These are phyloP conservation scores for Harpalus rufipes DNA, from an alignment of 2,888 invertebrate species.

Conservation along the genomic window DNA sequence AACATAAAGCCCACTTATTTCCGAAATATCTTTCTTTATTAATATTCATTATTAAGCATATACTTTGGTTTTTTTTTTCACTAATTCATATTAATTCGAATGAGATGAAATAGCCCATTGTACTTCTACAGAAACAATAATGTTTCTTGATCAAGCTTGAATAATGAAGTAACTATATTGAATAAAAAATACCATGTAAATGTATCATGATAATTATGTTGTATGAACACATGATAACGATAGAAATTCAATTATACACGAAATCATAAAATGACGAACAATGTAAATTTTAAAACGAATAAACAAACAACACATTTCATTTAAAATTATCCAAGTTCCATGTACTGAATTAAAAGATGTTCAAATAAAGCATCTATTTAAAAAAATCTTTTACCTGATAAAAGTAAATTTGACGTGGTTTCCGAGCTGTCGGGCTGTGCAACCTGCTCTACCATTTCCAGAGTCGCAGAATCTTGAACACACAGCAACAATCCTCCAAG, in stretches of 20 bases:
- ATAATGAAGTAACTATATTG: too few species aligned
- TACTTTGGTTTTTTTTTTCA: too few species aligned
- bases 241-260: not conserved
- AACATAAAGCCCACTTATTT: too few species aligned
- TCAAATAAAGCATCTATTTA: not conserved
- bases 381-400: slow-evolving; percentile 81
- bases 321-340: not conserved
- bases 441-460: slow-evolving; percentile 85
- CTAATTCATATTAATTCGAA: too few species aligned
- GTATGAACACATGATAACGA: not conserved
- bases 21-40: too few species aligned
- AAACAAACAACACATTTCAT: not conserved
- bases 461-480: slow-evolving; percentile 88
- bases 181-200: not conserved
- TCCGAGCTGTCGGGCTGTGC: slow-evolving; percentile 80
- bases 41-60: too few species aligned
- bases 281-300: not conserved
- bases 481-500: slow-evolving; percentile 88
- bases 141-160: too few species aligned
- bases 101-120: too few species aligned
- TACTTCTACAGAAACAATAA: too few species aligned
- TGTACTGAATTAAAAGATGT: not conserved
- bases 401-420: slow-evolving; percentile 82
- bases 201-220: not conserved
- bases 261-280: not conserved